Percentiles rank a stretch among this genome's conserved stretches.
Conservation (phyloP, 2,797 vertebrate genomes). For the Macropus fuliginosus region DNA sequence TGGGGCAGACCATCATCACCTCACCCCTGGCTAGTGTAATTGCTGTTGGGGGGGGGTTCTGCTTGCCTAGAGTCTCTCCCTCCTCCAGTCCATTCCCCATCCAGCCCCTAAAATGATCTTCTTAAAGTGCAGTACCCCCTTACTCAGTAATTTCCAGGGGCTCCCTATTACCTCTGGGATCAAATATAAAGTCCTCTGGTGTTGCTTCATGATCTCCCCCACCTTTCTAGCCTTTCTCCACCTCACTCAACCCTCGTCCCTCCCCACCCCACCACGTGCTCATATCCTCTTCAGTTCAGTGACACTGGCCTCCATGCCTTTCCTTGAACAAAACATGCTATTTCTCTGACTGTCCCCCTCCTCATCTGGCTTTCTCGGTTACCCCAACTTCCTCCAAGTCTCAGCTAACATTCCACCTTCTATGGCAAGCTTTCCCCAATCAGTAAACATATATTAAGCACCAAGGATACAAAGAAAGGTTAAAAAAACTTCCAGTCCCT, state of each 20-base stretch:
- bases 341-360: not conserved
- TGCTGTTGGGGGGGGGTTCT: not conserved
- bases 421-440: not conserved
- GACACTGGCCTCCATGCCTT: not conserved
- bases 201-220: too few species aligned
- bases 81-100: too few species aligned
- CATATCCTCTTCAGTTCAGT: not conserved
- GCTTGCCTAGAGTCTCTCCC: not conserved
- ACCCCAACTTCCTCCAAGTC: fast-evolving
- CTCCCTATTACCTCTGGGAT: not conserved
- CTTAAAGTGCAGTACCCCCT: not conserved
- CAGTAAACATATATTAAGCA: too few species aligned
- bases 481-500: too few species aligned
- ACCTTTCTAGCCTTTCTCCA: not conserved
- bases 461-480: too few species aligned
- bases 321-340: not conserved
- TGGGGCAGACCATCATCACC: not conserved
- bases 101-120: not conserved
- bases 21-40: too few species aligned
- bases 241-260: too few species aligned
- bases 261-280: too few species aligned
- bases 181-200: not conserved
- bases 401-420: not conserved
- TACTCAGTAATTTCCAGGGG: not conserved
- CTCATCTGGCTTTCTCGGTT: not conserved